Percentiles rank a stretch among this genome's conserved stretches.
phyloP scores from a whole-genome alignment of 1,140 invertebrate genomes.

The Arctopsyche grandis region DNA sequence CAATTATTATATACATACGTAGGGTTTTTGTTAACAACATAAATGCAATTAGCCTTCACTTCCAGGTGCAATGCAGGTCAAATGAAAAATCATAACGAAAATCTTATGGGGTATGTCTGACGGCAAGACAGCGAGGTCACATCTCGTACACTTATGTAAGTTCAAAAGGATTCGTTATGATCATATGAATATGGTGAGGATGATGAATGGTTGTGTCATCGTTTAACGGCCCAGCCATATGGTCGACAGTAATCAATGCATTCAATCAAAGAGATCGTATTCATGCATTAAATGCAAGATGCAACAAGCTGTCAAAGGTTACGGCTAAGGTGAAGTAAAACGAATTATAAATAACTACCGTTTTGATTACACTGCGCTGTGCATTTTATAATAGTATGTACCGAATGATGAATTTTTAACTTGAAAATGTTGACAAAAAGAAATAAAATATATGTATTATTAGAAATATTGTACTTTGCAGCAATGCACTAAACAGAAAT shows the following conservation, averaged over 20 bases:
- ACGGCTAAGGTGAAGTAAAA: background rate
- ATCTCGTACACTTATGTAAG: background rate
- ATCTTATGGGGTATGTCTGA: background rate
- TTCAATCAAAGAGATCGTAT: conserved; percentile 17
- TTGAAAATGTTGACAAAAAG: too few relatives aligned
- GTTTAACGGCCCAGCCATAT: background rate
- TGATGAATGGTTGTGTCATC: background rate
- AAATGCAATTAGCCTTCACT: background rate
- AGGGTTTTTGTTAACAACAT: background rate
- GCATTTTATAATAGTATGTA: too few relatives aligned
- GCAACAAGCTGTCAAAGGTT: conserved; percentile 1
- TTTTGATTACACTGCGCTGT: too few relatives aligned
- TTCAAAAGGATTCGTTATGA: background rate
- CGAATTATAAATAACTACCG: too few relatives aligned
- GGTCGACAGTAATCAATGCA: conserved; percentile 7
- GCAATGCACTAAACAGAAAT: too few relatives aligned
- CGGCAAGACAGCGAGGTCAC: background rate
- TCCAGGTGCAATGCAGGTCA: background rate
- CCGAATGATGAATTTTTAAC: too few relatives aligned
- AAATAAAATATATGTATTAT: too few relatives aligned
- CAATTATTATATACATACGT: too few relatives aligned
- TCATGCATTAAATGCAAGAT: background rate
- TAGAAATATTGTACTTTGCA: too few relatives aligned
- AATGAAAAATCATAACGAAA: background rate
- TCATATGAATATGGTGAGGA: background rate